phyloP scores from a whole-genome alignment of 2,888 invertebrate species.

The Thereva unica region DNA sequence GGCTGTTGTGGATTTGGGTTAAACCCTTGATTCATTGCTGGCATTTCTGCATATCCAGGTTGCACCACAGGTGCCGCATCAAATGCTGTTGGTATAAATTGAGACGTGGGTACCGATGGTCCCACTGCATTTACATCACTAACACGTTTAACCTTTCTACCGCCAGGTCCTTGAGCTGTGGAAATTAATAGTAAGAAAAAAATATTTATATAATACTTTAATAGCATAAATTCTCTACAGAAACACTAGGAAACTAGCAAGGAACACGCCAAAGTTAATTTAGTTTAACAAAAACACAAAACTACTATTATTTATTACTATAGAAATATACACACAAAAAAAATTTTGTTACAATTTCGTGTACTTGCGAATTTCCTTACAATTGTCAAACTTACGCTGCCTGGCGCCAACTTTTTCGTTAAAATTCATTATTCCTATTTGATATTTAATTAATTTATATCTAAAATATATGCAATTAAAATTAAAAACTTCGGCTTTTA shows the following conservation, averaged over 20 bases:
- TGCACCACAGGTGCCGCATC: conserved; percentile 35
- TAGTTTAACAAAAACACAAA: conserved; percentile 8
- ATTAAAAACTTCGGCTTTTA: conserved; percentile 4
- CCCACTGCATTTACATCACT: conserved; percentile 72
- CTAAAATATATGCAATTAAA: neutral
- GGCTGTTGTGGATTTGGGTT: conserved; percentile 41
- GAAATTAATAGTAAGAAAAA: neutral
- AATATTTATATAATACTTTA: neutral
- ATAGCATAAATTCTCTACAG: neutral
- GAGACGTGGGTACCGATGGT: conserved; percentile 54
- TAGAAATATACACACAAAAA: conserved; percentile 11
- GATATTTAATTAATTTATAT: neutral
- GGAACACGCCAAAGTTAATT: conserved; percentile 42
- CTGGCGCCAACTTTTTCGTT: conserved; percentile 55
- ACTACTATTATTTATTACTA: neutral
- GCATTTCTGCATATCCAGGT: neutral
- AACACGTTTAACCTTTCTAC: conserved; percentile 66
- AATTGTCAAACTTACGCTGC: conserved; percentile 57
- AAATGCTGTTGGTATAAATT: conserved; percentile 41
- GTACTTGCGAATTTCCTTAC: conserved; percentile 55
- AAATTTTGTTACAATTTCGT: neutral
- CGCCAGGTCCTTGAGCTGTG: conserved; percentile 49
- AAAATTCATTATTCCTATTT: conserved; percentile 50
- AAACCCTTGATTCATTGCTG: neutral
- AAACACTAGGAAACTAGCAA: conserved; percentile 47